These are phyloP conservation scores for Syncerus caffer DNA, from an alignment of 2,797 vertebrate genomes.

Conservation along the genomic window DNA sequence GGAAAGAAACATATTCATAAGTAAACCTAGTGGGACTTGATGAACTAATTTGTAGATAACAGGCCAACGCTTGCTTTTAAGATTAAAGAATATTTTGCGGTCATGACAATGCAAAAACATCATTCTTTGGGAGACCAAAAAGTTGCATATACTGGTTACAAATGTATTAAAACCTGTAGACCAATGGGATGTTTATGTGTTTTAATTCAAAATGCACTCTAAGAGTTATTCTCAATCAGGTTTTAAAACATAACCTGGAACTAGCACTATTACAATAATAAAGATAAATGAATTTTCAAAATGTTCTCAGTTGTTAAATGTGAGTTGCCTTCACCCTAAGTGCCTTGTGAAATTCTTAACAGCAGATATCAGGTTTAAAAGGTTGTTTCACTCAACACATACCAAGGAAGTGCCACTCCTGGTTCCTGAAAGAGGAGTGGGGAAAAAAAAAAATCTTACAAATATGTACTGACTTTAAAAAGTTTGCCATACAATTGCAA, in stretches of 20 bases:
- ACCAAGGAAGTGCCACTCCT: neutral
- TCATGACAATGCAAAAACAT: neutral
- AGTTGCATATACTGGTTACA: neutral
- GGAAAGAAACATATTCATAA: neutral
- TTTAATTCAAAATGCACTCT: neutral
- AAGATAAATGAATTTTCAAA: neutral
- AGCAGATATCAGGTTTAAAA: neutral
- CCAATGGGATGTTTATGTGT: neutral
- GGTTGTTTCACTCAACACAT: neutral
- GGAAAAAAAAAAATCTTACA: neutral
- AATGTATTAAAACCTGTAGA: neutral
- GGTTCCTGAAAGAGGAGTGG: neutral
- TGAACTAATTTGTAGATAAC: slow-evolving; percentile 15
- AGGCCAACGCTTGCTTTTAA: neutral
- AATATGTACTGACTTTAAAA: neutral
- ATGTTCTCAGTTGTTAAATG: neutral
- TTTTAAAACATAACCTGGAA: slow-evolving; percentile 27
- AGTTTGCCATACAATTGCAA: neutral
- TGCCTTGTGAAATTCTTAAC: neutral
- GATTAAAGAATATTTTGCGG: neutral
- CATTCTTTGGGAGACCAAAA: neutral
- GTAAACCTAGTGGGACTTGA: neutral
- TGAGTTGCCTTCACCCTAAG: neutral
- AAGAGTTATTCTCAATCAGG: neutral
- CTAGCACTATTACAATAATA: neutral